Evolutionary conservation across 2,888 invertebrate genomes (phyloP).

Genomic region (Polyploca ridens): DNA sequence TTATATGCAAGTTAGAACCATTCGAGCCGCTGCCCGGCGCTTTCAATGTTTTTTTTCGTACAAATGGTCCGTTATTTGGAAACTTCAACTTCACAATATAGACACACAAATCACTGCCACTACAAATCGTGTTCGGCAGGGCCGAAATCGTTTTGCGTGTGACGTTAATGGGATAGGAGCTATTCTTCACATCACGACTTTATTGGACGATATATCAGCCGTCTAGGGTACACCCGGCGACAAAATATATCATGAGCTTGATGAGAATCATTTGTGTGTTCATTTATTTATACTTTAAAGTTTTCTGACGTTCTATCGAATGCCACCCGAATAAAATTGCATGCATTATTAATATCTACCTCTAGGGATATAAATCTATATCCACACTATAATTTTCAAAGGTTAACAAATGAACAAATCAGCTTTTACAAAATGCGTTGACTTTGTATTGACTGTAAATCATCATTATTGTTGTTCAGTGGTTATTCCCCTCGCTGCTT

Average conservation of each 20-base stretch:
- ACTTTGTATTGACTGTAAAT: background rate
- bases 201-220: conserved; percentile 70
- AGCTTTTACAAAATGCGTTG: background rate
- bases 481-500: conserved; percentile 1
- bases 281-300: background rate
- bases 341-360: too few species aligned
- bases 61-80: conserved; percentile 46
- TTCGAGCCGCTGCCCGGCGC: background rate
- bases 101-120: conserved; percentile 67
- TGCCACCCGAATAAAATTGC: too few species aligned
- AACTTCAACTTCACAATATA: conserved; percentile 58
- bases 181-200: conserved; percentile 72
- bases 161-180: conserved; percentile 75
- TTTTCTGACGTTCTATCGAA: background rate
- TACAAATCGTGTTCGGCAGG: conserved; percentile 65
- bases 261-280: conserved; percentile 16
- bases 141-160: conserved; percentile 65
- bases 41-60: background rate
- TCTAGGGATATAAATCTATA: background rate
- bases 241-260: conserved; percentile 32
- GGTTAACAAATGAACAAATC: background rate
- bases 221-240: conserved; percentile 38
- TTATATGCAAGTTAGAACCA: background rate
- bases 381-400: too few species aligned
- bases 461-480: background rate